Conservation (phyloP, 1,140 invertebrate species). For the Drosophila oshimai region DNA sequence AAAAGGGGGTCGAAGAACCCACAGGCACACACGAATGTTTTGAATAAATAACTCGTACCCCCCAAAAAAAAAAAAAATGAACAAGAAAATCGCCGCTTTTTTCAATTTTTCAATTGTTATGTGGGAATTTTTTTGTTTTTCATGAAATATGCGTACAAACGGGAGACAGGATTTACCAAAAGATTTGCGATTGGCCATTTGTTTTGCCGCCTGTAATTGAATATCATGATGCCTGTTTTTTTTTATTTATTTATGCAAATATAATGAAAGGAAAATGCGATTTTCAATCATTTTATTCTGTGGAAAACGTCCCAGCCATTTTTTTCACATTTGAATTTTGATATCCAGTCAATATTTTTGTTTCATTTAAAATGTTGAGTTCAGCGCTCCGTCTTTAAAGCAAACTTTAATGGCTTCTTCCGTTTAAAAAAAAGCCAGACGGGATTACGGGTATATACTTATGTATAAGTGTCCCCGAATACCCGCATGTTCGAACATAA, state of each 20-base stretch:
- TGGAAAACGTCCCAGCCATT: neutral
- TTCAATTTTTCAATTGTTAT: constrained; percentile 5
- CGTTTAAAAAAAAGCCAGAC: constrained; percentile 20
- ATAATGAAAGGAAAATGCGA: constrained; percentile 29
- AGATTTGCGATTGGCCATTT: constrained; percentile 69
- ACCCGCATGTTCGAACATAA: constrained; percentile 20
- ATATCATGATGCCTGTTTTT: constrained; percentile 8
- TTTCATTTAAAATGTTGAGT: neutral
- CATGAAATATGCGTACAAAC: constrained; percentile 40
- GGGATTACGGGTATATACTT: constrained; percentile 6
- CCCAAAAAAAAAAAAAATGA: neutral
- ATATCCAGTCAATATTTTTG: neutral
- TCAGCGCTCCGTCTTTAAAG: neutral
- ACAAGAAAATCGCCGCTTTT: neutral
- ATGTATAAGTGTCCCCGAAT: constrained; percentile 21
- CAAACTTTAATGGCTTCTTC: neutral
- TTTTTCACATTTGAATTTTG: neutral
- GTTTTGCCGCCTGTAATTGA: constrained; percentile 69
- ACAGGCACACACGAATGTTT: constrained; percentile 41
- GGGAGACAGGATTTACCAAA: constrained; percentile 11
- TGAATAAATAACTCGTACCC: constrained; percentile 57
- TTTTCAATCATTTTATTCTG: constrained; percentile 20
- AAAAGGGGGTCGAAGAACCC: neutral
- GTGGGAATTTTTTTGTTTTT: constrained; percentile 1
- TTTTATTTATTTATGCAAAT: constrained; percentile 33